These are phyloP conservation scores for Siniperca undulata DNA, from an alignment of 2,797 vertebrate species.

Conservation along the genomic window DNA sequence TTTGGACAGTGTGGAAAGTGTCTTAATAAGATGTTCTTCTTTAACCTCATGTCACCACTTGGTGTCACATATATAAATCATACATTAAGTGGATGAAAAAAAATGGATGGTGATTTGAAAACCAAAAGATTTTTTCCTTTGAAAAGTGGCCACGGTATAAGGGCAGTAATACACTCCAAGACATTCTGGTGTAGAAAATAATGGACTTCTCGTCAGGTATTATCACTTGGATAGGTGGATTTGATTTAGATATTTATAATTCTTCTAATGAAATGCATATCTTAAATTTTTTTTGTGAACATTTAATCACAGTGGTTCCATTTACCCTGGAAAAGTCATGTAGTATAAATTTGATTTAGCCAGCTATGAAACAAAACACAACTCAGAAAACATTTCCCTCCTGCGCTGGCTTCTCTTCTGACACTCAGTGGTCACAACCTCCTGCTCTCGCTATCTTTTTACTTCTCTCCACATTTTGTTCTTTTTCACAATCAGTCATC, in stretches of 20 bases:
- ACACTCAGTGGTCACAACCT: not conserved
- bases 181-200: not conserved
- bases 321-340: not conserved
- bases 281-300: not conserved
- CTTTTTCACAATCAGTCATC: slow-evolving; percentile 5
- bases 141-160: not conserved
- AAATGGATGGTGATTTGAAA: too few relatives aligned
- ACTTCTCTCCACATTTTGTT: not conserved
- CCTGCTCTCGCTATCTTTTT: not conserved
- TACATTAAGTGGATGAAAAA: not conserved
- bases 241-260: not conserved
- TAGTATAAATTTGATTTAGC: not conserved
- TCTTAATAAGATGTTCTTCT: not conserved
- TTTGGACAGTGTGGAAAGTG: not conserved
- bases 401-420: not conserved
- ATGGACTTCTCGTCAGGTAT: not conserved
- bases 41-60: not conserved
- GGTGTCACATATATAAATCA: not conserved
- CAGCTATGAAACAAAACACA: not conserved
- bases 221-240: not conserved
- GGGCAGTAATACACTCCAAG: not conserved
- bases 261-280: not conserved
- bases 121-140: not conserved
- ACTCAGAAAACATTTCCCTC: not conserved
- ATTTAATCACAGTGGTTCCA: not conserved